A percentile compares a stretch with the other conserved stretches of the same genome.
phyloP scores from a whole-genome alignment of 2,888 invertebrate species.

The Chelonus formosanus region DNA sequence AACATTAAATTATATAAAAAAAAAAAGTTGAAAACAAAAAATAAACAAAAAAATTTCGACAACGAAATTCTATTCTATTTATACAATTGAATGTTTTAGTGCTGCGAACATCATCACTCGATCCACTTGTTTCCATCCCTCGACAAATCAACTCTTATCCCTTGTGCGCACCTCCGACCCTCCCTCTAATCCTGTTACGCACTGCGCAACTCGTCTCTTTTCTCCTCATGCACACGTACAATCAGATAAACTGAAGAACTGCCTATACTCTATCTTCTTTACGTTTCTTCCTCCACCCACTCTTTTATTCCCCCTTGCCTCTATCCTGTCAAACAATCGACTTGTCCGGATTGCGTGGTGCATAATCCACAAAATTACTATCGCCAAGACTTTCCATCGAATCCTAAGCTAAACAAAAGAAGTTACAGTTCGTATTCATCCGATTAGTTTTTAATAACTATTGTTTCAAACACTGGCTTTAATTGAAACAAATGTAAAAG shows the following conservation, averaged over 20 bases:
- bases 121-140: constrained; percentile 56
- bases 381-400: constrained; percentile 1
- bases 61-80: constrained; percentile 7
- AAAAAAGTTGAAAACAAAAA: background rate
- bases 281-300: constrained; percentile 6
- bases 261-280: constrained; percentile 10
- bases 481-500: too few relatives aligned
- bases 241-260: constrained; percentile 20
- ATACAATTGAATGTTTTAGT: constrained; percentile 18
- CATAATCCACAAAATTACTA: constrained; percentile 43
- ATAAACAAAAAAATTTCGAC: constrained; percentile 5
- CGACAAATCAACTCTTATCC: constrained; percentile 45
- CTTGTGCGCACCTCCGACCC: constrained; percentile 40
- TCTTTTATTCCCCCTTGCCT: constrained; percentile 20
- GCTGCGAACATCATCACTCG: constrained; percentile 53
- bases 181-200: constrained; percentile 56
- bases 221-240: constrained; percentile 22
- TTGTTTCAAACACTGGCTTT: too few relatives aligned
- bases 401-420: too few relatives aligned
- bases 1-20: background rate
- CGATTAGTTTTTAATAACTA: too few relatives aligned
- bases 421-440: background rate
- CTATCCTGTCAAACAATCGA: constrained; percentile 24
- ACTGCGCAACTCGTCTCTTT: constrained; percentile 37
- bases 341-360: constrained; percentile 25